These are phyloP conservation scores for Nicator chloris DNA, from an alignment of 2,113 vertebrate genomes.

Conservation along the genomic window DNA sequence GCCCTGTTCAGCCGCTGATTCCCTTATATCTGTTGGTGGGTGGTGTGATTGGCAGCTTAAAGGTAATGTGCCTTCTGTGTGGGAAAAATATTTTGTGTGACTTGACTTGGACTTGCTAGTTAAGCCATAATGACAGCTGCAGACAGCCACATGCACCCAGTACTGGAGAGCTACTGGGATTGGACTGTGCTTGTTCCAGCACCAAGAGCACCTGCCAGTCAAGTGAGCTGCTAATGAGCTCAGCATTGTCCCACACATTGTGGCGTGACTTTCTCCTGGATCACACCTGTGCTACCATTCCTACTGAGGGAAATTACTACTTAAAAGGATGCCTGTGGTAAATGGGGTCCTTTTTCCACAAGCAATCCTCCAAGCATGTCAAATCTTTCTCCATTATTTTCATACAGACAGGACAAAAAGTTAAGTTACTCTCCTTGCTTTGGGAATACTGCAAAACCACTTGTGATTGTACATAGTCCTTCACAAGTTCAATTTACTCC, in stretches of 20 bases:
- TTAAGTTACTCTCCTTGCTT: neutral
- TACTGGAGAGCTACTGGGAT: neutral
- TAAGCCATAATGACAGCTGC: neutral
- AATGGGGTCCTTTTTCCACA: neutral
- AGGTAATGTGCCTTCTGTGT: conserved; percentile 58
- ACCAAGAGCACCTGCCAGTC: neutral
- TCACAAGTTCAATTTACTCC: neutral
- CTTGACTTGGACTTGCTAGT: neutral
- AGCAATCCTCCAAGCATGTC: neutral
- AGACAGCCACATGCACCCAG: neutral
- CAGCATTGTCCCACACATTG: neutral
- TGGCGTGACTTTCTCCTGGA: neutral
- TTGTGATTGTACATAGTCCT: neutral
- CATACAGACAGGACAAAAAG: neutral
- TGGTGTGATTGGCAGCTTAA: conserved; percentile 69
- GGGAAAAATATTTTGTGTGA: neutral
- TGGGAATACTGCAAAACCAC: neutral
- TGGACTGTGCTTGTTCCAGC: neutral
- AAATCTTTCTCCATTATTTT: neutral
- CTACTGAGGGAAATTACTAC: neutral
- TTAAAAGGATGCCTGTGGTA: neutral
- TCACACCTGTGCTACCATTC: neutral
- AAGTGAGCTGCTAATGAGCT: neutral
- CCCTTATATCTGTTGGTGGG: conserved; percentile 73
- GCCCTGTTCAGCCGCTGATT: conserved; percentile 71